phyloP scores from a whole-genome alignment of 1,140 invertebrate species.

The Yoshiicerus persimilis region DNA sequence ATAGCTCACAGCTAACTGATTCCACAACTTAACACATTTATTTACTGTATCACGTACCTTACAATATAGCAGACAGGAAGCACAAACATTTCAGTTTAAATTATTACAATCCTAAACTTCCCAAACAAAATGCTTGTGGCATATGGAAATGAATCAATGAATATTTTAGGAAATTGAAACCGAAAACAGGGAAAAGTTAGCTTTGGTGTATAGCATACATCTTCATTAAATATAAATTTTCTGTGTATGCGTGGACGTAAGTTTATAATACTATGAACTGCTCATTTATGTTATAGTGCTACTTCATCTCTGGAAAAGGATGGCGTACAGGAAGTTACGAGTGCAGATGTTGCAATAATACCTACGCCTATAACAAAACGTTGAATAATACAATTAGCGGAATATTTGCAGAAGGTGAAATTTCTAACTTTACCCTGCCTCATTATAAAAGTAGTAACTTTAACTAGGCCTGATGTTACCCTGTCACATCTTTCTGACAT shows the following conservation, averaged over 20 bases:
- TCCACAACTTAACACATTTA: background rate
- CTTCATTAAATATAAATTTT: background rate
- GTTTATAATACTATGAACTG: too few relatives aligned
- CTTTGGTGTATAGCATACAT: background rate
- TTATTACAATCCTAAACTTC: background rate
- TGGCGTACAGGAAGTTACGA: conserved; percentile 45
- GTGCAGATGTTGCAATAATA: conserved; percentile 36
- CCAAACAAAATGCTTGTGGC: background rate
- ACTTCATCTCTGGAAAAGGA: conserved; percentile 25
- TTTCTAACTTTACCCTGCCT: background rate
- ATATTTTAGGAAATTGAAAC: background rate
- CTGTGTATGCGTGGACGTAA: background rate
- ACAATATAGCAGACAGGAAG: background rate
- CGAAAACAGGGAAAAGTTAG: background rate
- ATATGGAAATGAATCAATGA: background rate
- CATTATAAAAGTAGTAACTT: background rate
- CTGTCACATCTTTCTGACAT: too few relatives aligned
- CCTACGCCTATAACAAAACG: conserved; percentile 24
- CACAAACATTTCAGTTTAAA: background rate
- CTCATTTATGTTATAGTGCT: conserved; percentile 32
- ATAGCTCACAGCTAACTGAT: background rate
- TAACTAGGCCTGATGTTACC: too few relatives aligned
- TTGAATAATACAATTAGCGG: conserved; percentile 31
- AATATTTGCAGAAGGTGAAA: conserved; percentile 28
- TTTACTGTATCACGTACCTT: background rate